These are phyloP conservation scores for Ancistrus triradiatus DNA, from an alignment of 2,113 vertebrate species.

Conservation along the genomic window DNA sequence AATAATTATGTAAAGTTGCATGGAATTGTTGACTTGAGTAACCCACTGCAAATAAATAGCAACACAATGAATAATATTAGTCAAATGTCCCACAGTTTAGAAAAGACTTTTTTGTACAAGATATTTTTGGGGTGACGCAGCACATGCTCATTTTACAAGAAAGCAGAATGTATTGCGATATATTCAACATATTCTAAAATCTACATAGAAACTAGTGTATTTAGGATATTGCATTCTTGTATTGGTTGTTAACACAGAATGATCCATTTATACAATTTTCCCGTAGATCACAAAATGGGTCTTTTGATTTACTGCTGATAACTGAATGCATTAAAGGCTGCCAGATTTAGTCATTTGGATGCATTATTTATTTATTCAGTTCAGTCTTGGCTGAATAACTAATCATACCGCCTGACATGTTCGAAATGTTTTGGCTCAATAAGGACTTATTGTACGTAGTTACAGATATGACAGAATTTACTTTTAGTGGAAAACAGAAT, in stretches of 20 bases:
- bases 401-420: constrained; percentile 41
- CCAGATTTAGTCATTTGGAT: constrained; percentile 58
- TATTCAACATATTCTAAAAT: not conserved
- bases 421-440: constrained; percentile 20
- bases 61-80: not conserved
- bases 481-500: too few relatives aligned
- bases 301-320: constrained; percentile 45
- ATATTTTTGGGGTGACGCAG: not conserved
- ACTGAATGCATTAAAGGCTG: constrained; percentile 44
- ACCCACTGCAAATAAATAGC: not conserved
- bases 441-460: not conserved
- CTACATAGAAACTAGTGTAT: not conserved
- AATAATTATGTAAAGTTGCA: not conserved
- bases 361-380: constrained; percentile 70
- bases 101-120: not conserved
- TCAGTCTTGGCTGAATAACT: constrained; percentile 68
- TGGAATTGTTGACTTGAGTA: not conserved
- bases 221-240: not conserved
- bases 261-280: too few relatives aligned
- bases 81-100: not conserved
- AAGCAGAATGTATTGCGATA: not conserved
- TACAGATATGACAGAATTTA: too few relatives aligned
- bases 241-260: too few relatives aligned
- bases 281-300: constrained; percentile 14
- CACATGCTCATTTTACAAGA: not conserved